phyloP scores from a whole-genome alignment of 92 coral and sea anemone species.

The Epizoanthus rinbou region DNA sequence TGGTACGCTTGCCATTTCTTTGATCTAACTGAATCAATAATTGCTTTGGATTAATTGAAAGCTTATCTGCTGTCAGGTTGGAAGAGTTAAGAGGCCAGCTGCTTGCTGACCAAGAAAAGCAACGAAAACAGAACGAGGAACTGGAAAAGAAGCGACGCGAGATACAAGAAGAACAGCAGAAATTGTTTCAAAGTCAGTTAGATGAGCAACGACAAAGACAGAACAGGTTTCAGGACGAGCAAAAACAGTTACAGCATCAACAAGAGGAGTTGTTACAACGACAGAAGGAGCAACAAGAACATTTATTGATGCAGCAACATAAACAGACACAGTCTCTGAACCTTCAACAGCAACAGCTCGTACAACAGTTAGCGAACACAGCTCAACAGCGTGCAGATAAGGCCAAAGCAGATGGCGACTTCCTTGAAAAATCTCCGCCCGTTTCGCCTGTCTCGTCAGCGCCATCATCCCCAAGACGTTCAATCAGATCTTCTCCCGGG shows the following conservation, averaged over 20 bases:
- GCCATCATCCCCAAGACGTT: slow-evolving; percentile 56
- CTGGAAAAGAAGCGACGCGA: slow-evolving; percentile 69
- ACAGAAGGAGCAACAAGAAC: slow-evolving; percentile 91
- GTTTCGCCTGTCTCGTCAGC: slow-evolving; percentile 58
- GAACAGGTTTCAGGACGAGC: slow-evolving; percentile 82
- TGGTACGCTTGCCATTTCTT: too few species aligned
- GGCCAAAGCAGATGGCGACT: slow-evolving; percentile 35
- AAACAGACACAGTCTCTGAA: slow-evolving; percentile 81
- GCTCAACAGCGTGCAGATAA: slow-evolving; percentile 59
- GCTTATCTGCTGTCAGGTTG: slow-evolving; percentile 22
- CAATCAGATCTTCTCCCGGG: slow-evolving; percentile 55
- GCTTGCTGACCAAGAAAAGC: slow-evolving; percentile 71
- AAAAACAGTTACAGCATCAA: slow-evolving; percentile 81
- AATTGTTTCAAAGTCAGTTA: slow-evolving; percentile 56
- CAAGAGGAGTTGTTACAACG: slow-evolving; percentile 87
- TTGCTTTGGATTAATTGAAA: not conserved
- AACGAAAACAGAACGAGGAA: slow-evolving; percentile 61
- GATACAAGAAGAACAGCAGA: slow-evolving; percentile 58
- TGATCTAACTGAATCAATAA: too few species aligned
- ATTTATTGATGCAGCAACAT: slow-evolving; percentile 83
- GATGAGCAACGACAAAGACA: slow-evolving; percentile 81
- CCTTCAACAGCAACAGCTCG: slow-evolving; percentile 80
- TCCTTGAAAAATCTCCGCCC: slow-evolving; percentile 50
- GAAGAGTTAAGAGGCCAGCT: slow-evolving; percentile 67
- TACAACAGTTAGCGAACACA: slow-evolving; percentile 73